Percentiles rank a stretch among this genome's conserved stretches.
These are phyloP conservation scores for Morone chrysops DNA, from an alignment of 2,113 vertebrate genomes.

Conservation along the genomic window DNA sequence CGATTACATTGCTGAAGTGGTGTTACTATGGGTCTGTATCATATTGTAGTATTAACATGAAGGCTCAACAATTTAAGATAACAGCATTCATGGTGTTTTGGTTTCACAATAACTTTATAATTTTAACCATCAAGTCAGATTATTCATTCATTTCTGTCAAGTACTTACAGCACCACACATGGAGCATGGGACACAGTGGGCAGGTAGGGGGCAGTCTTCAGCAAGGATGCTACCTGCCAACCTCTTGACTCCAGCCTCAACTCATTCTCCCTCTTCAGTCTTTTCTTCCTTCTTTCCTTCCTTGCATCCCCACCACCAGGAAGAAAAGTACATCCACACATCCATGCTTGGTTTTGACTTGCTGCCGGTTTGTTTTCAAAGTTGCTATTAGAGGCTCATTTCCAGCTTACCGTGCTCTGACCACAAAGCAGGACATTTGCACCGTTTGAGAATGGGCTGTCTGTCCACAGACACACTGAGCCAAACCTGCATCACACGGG, in stretches of 20 bases:
- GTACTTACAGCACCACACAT: slow-evolving; percentile 84
- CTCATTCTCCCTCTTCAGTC: slow-evolving; percentile 72
- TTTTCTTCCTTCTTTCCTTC: slow-evolving; percentile 58
- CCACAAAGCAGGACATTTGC: slow-evolving; percentile 87
- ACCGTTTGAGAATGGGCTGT: slow-evolving; percentile 93
- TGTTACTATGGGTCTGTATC: neutral
- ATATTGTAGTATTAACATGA: slow-evolving; percentile 1
- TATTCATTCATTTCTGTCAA: slow-evolving; percentile 65
- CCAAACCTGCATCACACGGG: slow-evolving; percentile 96
- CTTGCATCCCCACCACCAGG: slow-evolving; percentile 74
- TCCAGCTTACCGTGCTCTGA: slow-evolving; percentile 81
- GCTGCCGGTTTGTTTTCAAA: slow-evolving; percentile 58
- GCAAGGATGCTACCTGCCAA: slow-evolving; percentile 72
- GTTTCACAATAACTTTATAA: slow-evolving; percentile 29
- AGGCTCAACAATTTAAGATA: neutral
- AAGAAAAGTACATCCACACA: slow-evolving; percentile 71
- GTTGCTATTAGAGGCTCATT: slow-evolving; percentile 68
- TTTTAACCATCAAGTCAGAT: slow-evolving; percentile 58
- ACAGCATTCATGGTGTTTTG: slow-evolving; percentile 27
- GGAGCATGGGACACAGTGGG: slow-evolving; percentile 80
- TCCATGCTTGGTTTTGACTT: slow-evolving; percentile 69
- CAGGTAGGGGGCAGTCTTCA: slow-evolving; percentile 80
- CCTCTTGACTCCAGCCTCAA: slow-evolving; percentile 79
- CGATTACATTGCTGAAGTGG: neutral
- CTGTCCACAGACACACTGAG: slow-evolving; percentile 93